A percentile compares a stretch with the other conserved stretches of the same genome.
Conservation (phyloP, 1,140 invertebrate genomes). For the Thalassaphorura encarpata region DNA sequence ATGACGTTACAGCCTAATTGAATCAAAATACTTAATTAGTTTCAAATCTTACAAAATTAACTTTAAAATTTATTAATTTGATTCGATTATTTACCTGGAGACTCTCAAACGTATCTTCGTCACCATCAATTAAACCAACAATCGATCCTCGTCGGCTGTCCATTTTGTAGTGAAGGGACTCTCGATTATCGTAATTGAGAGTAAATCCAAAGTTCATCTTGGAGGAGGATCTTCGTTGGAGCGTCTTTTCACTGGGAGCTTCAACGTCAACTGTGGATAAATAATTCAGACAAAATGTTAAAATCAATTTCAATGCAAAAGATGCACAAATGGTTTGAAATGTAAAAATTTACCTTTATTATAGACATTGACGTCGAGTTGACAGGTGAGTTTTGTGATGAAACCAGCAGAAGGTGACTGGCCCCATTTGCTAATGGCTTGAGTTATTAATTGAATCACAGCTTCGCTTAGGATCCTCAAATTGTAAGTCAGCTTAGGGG, state of each 20-base stretch:
- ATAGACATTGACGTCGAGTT: constrained; percentile 55
- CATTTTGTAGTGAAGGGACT: constrained; percentile 1
- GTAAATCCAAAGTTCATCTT: constrained; percentile 57
- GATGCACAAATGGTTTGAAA: background rate
- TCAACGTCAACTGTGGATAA: constrained; percentile 39
- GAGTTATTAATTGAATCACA: constrained; percentile 45
- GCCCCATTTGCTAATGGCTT: constrained; percentile 19
- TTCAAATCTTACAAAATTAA: too few species aligned
- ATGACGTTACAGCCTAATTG: too few species aligned
- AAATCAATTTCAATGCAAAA: background rate
- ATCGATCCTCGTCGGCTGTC: constrained; percentile 7
- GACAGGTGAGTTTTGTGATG: constrained; percentile 52
- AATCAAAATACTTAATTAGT: too few species aligned
- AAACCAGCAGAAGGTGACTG: constrained; percentile 25
- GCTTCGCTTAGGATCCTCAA: constrained; percentile 45
- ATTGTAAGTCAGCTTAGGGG: constrained; percentile 47
- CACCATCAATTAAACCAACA: constrained; percentile 30
- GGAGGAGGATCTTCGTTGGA: constrained; percentile 36
- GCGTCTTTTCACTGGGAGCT: constrained; percentile 34
- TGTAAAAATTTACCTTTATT: constrained; percentile 41
- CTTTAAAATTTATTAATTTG: too few species aligned
- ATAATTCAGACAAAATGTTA: background rate
- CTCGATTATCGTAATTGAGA: constrained; percentile 46
- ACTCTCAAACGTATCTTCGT: constrained; percentile 67
- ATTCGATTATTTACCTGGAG: too few species aligned